Percentiles rank a stretch among this genome's conserved stretches.
phyloP scores from a whole-genome alignment of 1,140 invertebrate genomes.

The Trichonephila clavata region DNA sequence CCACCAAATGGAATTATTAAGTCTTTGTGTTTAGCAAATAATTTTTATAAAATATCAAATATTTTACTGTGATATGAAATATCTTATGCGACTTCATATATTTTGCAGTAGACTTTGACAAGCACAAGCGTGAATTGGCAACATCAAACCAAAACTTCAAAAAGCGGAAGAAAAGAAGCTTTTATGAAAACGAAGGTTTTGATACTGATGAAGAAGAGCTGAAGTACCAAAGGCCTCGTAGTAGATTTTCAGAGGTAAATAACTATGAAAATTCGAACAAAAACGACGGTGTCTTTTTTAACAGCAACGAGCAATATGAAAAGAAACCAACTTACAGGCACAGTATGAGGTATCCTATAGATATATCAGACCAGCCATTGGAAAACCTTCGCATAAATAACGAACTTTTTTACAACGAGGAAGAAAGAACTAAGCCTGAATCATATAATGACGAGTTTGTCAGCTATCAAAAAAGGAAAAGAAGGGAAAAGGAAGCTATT shows the following conservation, averaged over 20 bases:
- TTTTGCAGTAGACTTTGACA: too few species aligned
- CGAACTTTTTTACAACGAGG: not conserved
- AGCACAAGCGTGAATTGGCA: not conserved
- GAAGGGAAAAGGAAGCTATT: not conserved
- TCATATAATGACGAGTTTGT: not conserved
- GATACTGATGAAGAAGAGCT: not conserved
- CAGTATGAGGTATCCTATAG: not conserved
- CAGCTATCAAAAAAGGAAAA: not conserved
- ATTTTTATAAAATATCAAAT: too few species aligned
- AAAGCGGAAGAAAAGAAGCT: slow-evolving; percentile 4
- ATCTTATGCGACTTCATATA: too few species aligned
- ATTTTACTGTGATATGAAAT: too few species aligned
- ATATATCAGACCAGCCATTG: not conserved
- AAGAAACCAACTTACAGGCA: not conserved
- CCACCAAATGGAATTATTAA: too few species aligned
- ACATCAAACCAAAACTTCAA: not conserved
- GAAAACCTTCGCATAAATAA: not conserved
- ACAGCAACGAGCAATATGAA: not conserved
- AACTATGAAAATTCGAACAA: not conserved
- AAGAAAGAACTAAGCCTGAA: not conserved
- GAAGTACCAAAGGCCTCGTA: not conserved
- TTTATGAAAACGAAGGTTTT: slow-evolving; percentile 38
- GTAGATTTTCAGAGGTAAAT: not conserved
- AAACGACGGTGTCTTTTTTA: not conserved
- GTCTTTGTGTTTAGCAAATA: too few species aligned